Percentiles rank a stretch among this genome's conserved stretches.
phyloP scores from a whole-genome alignment of 2,888 invertebrate species.

The Drosophila parthenogenetica region DNA sequence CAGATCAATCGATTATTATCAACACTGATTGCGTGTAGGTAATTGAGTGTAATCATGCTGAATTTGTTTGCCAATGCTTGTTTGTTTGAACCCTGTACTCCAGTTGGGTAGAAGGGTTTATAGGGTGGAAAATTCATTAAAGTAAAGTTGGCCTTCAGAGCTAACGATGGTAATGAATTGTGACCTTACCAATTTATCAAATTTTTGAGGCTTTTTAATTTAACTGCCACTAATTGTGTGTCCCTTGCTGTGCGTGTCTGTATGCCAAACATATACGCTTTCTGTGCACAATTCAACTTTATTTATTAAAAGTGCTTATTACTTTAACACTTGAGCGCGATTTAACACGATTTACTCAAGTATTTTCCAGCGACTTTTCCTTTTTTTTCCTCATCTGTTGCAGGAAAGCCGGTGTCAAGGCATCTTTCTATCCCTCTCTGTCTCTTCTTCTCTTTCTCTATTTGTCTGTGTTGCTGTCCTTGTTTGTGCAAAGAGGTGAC shows the following conservation, averaged over 20 bases:
- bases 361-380: slow-evolving; percentile 69
- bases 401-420: slow-evolving; percentile 55
- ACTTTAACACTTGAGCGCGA: slow-evolving; percentile 80
- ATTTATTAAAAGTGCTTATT: slow-evolving; percentile 81
- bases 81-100: neutral
- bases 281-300: slow-evolving; percentile 61
- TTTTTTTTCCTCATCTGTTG: slow-evolving; percentile 42
- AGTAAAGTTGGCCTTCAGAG: too few relatives aligned
- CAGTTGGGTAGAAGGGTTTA: too few relatives aligned
- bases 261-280: slow-evolving; percentile 3
- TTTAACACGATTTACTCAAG: slow-evolving; percentile 81
- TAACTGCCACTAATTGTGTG: slow-evolving; percentile 6
- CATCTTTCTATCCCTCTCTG: slow-evolving; percentile 33
- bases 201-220: neutral
- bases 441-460: slow-evolving; percentile 6
- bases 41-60: neutral
- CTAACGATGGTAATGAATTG: too few relatives aligned
- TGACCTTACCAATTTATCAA: too few relatives aligned
- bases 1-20: neutral
- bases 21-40: neutral
- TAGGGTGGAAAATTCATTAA: too few relatives aligned
- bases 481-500: neutral
- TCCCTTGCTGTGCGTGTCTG: neutral
- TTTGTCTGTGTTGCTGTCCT: neutral
- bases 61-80: neutral